phyloP scores from a whole-genome alignment of 53 echinoderm and acorn worm genomes.

The Henricia sp. region DNA sequence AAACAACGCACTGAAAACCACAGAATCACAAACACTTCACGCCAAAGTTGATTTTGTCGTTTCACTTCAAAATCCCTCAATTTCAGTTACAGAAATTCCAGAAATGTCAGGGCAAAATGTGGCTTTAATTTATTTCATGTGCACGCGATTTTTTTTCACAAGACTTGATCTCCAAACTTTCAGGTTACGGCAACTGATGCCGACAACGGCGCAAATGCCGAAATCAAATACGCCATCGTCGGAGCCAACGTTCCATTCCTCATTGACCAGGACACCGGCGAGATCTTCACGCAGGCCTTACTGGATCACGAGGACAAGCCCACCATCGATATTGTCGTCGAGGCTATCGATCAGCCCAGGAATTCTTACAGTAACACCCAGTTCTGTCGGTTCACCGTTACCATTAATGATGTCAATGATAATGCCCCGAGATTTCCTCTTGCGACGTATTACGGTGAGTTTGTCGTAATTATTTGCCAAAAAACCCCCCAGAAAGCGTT shows the following conservation, averaged over 20 bases:
- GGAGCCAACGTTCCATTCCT: constrained; percentile 66
- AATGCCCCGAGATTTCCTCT: constrained; percentile 70
- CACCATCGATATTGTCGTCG: constrained; percentile 56
- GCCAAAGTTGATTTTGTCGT: too few relatives aligned
- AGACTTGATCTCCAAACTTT: not conserved
- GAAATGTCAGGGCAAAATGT: too few relatives aligned
- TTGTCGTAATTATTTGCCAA: too few relatives aligned
- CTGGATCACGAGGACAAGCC: constrained; percentile 73
- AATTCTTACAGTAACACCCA: constrained; percentile 68
- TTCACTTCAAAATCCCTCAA: too few relatives aligned
- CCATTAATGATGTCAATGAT: constrained; percentile 77
- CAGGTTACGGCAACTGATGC: constrained; percentile 88
- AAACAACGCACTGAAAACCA: too few relatives aligned
- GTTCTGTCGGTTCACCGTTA: constrained; percentile 80
- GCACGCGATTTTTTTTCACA: not conserved
- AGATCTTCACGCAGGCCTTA: constrained; percentile 49
- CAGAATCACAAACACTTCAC: too few relatives aligned
- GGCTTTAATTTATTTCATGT: not conserved
- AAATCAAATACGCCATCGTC: constrained; percentile 63
- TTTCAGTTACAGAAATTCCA: too few relatives aligned
- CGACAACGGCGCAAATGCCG: constrained; percentile 87
- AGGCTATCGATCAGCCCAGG: constrained; percentile 71
- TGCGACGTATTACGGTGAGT: constrained; percentile 66
- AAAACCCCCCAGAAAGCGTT: too few relatives aligned
- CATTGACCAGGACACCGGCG: constrained; percentile 67